Percentiles rank a stretch among this genome's conserved stretches.
Evolutionary conservation across 2,797 vertebrate genomes (phyloP).

Genomic region (Centroberyx gerrardi): DNA sequence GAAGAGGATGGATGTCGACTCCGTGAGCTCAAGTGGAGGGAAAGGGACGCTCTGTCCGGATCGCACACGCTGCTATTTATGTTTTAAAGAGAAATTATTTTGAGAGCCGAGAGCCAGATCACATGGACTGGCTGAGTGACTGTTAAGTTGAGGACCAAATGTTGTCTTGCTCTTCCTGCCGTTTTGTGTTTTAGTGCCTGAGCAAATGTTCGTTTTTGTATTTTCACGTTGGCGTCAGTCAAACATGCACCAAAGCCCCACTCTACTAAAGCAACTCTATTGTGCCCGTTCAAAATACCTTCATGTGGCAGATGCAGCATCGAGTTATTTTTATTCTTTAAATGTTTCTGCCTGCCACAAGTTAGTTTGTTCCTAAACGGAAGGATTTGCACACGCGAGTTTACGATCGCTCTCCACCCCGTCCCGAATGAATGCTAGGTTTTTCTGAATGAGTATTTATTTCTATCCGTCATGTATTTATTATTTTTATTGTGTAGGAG

Average conservation of each 20-base stretch:
- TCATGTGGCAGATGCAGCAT: conserved; percentile 21
- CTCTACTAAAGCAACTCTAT: background rate
- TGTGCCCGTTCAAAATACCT: background rate
- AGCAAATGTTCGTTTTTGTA: background rate
- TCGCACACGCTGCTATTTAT: conserved; percentile 73
- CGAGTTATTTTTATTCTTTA: conserved; percentile 8
- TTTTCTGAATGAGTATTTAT: conserved; percentile 64
- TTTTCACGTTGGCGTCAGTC: background rate
- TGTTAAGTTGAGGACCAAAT: conserved; percentile 65
- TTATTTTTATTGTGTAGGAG: conserved; percentile 49
- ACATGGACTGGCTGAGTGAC: conserved; percentile 2
- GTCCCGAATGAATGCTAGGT: conserved; percentile 37
- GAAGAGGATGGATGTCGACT: conserved; percentile 50
- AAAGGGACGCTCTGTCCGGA: conserved; percentile 2
- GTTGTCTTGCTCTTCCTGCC: conserved; percentile 10
- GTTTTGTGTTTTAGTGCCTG: conserved; percentile 31
- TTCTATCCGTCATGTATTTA: conserved; percentile 68
- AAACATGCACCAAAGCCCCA: background rate
- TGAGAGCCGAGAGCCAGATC: background rate
- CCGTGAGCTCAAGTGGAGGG: conserved; percentile 68
- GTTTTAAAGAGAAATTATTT: conserved; percentile 25
- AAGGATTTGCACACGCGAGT: conserved; percentile 68
- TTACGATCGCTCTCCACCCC: conserved; percentile 39
- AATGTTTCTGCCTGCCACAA: conserved; percentile 25
- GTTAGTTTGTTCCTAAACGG: background rate